Evolutionary conservation across 2,888 invertebrate genomes (phyloP).

Genomic region (Clivina fossor): DNA sequence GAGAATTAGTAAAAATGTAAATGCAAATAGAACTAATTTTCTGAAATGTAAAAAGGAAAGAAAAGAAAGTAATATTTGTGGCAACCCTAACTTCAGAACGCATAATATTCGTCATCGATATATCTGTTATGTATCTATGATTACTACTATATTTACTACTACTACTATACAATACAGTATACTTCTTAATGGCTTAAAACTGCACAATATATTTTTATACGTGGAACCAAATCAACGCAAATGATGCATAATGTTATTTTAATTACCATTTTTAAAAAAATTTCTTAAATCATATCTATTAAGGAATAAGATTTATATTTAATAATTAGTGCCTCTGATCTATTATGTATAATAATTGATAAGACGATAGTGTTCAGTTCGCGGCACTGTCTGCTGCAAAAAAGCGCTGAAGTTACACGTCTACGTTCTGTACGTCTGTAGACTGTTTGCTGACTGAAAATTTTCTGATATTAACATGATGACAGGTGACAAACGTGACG

Average conservation of each 20-base stretch:
- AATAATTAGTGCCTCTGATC: conserved; percentile 51
- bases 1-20: no score
- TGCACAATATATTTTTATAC: conserved; percentile 57
- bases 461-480: no score
- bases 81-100: conserved; percentile 23
- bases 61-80: no score
- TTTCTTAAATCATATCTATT: conserved; percentile 52
- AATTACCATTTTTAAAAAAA: conserved; percentile 52
- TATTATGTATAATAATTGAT: conserved; percentile 30
- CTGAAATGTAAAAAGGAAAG: no score
- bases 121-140: conserved; percentile 29
- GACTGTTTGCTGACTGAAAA: no score
- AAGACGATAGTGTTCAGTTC: conserved; percentile 19
- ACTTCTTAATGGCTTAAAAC: conserved; percentile 50
- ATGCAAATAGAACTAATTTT: no score
- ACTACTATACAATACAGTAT: conserved; percentile 34
- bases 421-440: no score
- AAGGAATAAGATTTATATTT: conserved; percentile 49
- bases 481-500: no score
- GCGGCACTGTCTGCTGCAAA: conserved; percentile 9
- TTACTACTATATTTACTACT: conserved; percentile 19
- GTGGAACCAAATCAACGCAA: conserved; percentile 53
- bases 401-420: no score
- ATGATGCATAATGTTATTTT: conserved; percentile 52
- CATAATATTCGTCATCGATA: conserved; percentile 29